Percentiles rank a stretch among this genome's conserved stretches.
Conservation (phyloP, 2,888 invertebrate species). For the Carterocephalus palaemon region DNA sequence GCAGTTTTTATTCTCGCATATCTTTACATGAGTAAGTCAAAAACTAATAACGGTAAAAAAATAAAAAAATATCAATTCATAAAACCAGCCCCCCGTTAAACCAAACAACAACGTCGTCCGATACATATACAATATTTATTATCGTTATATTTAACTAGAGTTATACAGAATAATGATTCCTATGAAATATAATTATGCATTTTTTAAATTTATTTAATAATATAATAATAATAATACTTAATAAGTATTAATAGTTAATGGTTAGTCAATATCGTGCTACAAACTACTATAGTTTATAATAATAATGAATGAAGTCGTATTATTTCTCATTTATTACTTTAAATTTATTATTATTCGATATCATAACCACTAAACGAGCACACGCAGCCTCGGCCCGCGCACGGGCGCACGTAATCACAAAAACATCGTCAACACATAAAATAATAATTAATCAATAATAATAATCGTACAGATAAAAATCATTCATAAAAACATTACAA, state of each 20-base stretch:
- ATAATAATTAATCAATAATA: conserved; percentile 80
- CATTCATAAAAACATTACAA: conserved; percentile 80
- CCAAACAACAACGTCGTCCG: conserved; percentile 54
- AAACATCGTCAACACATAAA: conserved; percentile 79
- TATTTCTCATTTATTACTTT: conserved; percentile 68
- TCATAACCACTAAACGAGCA: conserved; percentile 71
- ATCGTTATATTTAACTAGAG: conserved; percentile 79
- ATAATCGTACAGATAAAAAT: conserved; percentile 79
- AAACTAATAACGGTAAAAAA: conserved; percentile 79
- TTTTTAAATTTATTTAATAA: conserved; percentile 79
- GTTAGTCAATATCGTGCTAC: conserved; percentile 77
- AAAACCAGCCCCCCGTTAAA: conserved; percentile 71
- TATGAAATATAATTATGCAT: conserved; percentile 80
- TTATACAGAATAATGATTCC: conserved; percentile 80
- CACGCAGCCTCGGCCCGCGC: conserved; percentile 67
- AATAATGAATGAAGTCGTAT: conserved; percentile 75
- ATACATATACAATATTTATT: conserved; percentile 71
- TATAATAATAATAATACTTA: conserved; percentile 79
- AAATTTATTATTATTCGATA: conserved; percentile 74
- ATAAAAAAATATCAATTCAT: conserved; percentile 77
- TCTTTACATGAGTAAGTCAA: conserved; percentile 73
- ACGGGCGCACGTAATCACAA: conserved; percentile 72
- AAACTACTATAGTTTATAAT: conserved; percentile 73
- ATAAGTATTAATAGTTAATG: conserved; percentile 79
- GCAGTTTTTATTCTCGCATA: conserved; percentile 71